Conservation (phyloP, 1,140 invertebrate species). For the Caenorhabditis tropicalis region DNA sequence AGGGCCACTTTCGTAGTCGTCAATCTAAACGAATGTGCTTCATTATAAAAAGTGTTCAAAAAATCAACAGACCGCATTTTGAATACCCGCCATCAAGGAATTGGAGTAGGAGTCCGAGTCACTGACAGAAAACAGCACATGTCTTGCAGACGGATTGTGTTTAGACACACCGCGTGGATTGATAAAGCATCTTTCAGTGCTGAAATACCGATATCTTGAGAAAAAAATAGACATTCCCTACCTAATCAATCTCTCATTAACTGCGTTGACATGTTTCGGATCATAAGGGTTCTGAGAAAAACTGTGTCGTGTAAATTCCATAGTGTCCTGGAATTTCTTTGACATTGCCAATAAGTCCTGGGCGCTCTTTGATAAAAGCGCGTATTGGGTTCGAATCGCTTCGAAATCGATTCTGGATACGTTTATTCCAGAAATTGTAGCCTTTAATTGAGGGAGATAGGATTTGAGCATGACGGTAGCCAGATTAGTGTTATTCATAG, state of each 20-base stretch:
- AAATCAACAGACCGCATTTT: conserved; percentile 39
- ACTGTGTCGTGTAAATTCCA: conserved; percentile 9
- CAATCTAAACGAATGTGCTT: no score
- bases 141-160: conserved; percentile 36
- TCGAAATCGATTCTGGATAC: not conserved
- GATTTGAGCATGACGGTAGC: conserved; percentile 40
- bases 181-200: conserved; percentile 56
- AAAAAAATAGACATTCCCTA: not conserved
- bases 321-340: conserved; percentile 29
- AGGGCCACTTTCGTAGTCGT: not conserved
- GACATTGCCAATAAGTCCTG: conserved; percentile 38
- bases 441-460: conserved; percentile 50
- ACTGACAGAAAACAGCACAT: conserved; percentile 54
- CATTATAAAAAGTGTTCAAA: conserved; percentile 33
- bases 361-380: not conserved
- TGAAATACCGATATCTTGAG: not conserved
- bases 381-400: not conserved
- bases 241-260: conserved; percentile 46
- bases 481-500: conserved; percentile 64
- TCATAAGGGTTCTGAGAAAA: conserved; percentile 52
- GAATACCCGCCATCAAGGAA: conserved; percentile 51
- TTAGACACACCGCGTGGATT: conserved; percentile 53
- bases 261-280: conserved; percentile 10
- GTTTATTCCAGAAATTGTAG: conserved; percentile 20
- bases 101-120: conserved; percentile 52